A percentile compares a stretch with the other conserved stretches of the same genome.
These are phyloP conservation scores for Philereme vetulata DNA, from an alignment of 2,888 invertebrate species.

Conservation along the genomic window DNA sequence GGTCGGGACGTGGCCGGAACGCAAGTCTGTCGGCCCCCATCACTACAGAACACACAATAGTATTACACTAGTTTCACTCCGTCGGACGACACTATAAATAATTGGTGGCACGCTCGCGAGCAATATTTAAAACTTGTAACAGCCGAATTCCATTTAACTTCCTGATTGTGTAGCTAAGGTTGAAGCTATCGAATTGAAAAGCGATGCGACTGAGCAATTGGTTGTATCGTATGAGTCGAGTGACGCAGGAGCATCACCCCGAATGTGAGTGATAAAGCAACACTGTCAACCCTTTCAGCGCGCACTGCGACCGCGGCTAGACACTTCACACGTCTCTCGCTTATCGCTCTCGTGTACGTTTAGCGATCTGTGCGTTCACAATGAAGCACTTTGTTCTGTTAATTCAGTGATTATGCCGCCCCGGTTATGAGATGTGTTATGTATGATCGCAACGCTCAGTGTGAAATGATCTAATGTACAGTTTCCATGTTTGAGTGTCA, in stretches of 20 bases:
- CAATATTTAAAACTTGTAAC: too few species aligned
- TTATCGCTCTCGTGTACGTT: conserved; percentile 30
- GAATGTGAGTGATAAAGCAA: conserved; percentile 40
- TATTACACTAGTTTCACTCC: conserved; percentile 12
- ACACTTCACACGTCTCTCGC: conserved; percentile 39
- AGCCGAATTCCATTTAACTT: too few species aligned
- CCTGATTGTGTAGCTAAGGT: too few species aligned
- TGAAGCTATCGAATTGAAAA: too few species aligned
- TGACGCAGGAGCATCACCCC: conserved; percentile 16
- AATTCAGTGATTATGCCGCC: conserved; percentile 24
- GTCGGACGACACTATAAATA: too few species aligned
- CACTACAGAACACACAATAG: conserved; percentile 20
- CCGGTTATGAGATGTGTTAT: conserved; percentile 23
- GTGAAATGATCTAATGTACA: conserved; percentile 7
- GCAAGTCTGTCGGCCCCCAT: conserved; percentile 26
- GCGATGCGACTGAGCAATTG: too few species aligned
- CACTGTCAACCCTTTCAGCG: conserved; percentile 39
- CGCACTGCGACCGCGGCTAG: conserved; percentile 36
- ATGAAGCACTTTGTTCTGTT: conserved; percentile 30
- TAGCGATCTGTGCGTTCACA: conserved; percentile 38
- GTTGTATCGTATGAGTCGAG: not conserved
- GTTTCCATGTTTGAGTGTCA: not conserved
- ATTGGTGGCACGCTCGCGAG: too few species aligned
- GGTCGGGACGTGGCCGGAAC: conserved; percentile 41
- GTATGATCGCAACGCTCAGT: conserved; percentile 20